Base-by-base conservation (phyloP, 2,113 vertebrate genomes). In the Peromyscus leucopus region DNA sequence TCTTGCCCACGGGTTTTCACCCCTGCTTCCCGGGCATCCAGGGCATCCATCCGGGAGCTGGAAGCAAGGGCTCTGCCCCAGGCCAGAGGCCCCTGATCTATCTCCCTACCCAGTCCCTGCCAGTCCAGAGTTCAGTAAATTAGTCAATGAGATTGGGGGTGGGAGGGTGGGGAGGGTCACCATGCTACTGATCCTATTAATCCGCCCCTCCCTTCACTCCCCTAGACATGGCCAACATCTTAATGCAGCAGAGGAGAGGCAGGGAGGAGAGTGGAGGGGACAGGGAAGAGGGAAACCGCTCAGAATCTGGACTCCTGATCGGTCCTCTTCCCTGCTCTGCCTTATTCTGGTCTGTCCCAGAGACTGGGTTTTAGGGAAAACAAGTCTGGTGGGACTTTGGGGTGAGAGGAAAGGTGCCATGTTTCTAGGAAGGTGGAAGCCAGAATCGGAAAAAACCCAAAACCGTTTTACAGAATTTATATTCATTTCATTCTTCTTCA, bases 181-280 rank as follows among this genome's bases (percentile, higher is more conserved):
- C 75, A 95, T 88, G 94, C 94, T 93, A 91, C 96, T 97, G 97
- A 98, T 97, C 97, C 98, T 96, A 90, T 98, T 98, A 97, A 96
- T 93, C 95, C 0, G 67, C 96, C 93, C 97, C 95, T 95, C 97
- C 96, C 89, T 98, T 94, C 90, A 75, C 89, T 55, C 82, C 83
- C 17, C 51, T 69, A 95, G 96, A 72, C 89, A 51, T 0, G 42
- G 96, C 90, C 96, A 97, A 96, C 96, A 89, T 98, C 97, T 97
- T 97, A 95, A 97, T 96, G 96, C 2, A 13, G 80, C 71, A 19
- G 95, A 95, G 93, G 86, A 93, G 86, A 75, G 95, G 61, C 55
- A 42, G 88, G 87, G 7, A 61, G 96, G 72, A 85, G 90, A 12
- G 2, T 17, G 17, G 72, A 28, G 55, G 28, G 79, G 80, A 51